Percentiles rank a stretch among this genome's conserved stretches.
Conservation (phyloP, 2,797 vertebrate species). For the Hydrocynus forskahlii region DNA sequence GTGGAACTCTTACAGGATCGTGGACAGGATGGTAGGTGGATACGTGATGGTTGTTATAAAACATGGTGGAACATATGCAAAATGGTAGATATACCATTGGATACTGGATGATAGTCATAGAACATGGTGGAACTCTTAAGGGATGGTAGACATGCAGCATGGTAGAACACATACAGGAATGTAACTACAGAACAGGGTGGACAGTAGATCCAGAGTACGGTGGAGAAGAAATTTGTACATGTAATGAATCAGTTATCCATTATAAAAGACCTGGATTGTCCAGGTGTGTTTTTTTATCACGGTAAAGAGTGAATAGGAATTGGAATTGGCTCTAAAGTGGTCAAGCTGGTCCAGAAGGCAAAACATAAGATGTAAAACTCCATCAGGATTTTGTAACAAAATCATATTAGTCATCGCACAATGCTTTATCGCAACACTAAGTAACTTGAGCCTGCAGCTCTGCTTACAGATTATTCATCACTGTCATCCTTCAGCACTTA, state of each 20-base stretch:
- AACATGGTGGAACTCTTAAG: no score
- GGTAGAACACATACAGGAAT: no score
- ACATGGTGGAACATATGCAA: no score
- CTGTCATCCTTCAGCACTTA: background rate
- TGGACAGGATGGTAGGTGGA: no score
- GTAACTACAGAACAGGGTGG: no score
- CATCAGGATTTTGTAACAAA: background rate
- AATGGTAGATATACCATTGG: no score
- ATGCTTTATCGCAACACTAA: background rate
- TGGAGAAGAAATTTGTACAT: background rate
- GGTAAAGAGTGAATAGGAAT: background rate
- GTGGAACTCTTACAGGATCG: no score
- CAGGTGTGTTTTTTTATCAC: background rate
- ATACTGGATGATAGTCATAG: no score
- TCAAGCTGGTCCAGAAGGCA: background rate
- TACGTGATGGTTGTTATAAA: no score
- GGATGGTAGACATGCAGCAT: no score
- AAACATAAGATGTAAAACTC: background rate
- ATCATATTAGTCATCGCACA: background rate
- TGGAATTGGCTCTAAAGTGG: background rate
- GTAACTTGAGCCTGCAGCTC: slow-evolving; percentile 1
- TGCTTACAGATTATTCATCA: background rate
- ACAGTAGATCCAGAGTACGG: background rate
- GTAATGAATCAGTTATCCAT: no score
- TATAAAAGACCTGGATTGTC: no score